Percentiles rank a stretch among this genome's conserved stretches.
Conservation (phyloP, 2,888 invertebrate species). For the Rotaria sp. region DNA sequence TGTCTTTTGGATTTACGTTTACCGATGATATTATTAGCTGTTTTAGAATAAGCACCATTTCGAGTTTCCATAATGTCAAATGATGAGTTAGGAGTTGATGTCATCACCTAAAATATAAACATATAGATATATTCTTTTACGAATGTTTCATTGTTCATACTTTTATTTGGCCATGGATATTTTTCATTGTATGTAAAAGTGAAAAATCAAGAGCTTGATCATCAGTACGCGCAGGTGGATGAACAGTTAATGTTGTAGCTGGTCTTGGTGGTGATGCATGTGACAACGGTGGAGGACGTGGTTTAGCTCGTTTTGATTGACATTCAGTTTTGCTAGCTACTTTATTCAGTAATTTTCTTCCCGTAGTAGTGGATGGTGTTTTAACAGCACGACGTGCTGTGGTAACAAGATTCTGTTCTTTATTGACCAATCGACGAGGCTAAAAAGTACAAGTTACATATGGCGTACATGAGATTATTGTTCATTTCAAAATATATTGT, state of each 20-base stretch:
- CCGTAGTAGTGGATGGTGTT: background rate
- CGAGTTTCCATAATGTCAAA: background rate
- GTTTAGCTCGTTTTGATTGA: background rate
- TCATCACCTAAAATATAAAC: background rate
- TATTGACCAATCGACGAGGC: background rate
- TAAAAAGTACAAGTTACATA: background rate
- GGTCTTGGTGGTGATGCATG: background rate
- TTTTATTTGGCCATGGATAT: background rate
- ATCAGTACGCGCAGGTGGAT: background rate
- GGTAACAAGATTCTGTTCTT: background rate
- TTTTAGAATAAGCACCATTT: background rate
- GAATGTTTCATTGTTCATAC: background rate
- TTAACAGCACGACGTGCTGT: background rate
- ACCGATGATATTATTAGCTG: background rate
- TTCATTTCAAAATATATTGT: no score
- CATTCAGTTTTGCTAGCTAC: background rate
- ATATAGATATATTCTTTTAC: no score
- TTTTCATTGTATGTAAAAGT: background rate
- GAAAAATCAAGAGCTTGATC: background rate
- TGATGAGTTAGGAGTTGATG: constrained; percentile 14
- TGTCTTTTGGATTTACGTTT: background rate
- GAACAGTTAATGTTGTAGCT: background rate
- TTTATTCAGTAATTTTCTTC: background rate
- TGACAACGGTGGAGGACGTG: background rate
- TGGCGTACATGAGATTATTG: background rate